Base-by-base conservation (phyloP, 2,113 vertebrate species). In the Psammodynastes pulverulentus region DNA sequence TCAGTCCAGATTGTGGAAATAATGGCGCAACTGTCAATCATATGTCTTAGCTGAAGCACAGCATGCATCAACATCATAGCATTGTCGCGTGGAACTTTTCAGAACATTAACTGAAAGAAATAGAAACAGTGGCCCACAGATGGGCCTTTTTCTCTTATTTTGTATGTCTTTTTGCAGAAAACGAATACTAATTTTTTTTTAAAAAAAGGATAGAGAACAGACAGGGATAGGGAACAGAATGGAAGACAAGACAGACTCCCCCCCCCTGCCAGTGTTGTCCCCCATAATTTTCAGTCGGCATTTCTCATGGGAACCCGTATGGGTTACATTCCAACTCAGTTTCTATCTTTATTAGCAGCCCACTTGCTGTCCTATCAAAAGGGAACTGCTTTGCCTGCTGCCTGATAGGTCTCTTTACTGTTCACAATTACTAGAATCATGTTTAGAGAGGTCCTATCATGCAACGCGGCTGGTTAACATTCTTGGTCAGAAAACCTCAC, bases 1-100 rank as follows among this genome's bases (percentile, higher is more conserved):
- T 96, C 95, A 94, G 92, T 93, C 93, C 92, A 86, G 93, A 94
- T 95, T 97, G 94, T 93, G 94, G 95, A 95, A 96, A 93, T 94
- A 95, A 95, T 94, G 94, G 94, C 93, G 86, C 95, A 96, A 90
- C 96, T 96, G 96, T 95, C 95, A 95, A 93, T 96, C 94, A 95
- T 79, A 0, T 92, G 90, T 72, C 92, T 96, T 92, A 95, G 91
- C 92, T 95, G 94, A 96, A 93, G 93, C 34, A 0, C 90, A 93
- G 90, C 84, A 91, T 86, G 90, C 56, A 92, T 94, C 93, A 96
- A 91, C 90, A 95, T 94, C 96, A 94, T 94, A 92, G 89, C 85
- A 91, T 89, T 93, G 94, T 92, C 94, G 93, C 67, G 93, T 90
- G 95, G 93, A 96, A 95, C 84, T 79, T 94, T 95, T 93, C 89